Evolutionary conservation across 2,888 invertebrate species (phyloP), one percentile per base, ranked within the genome.

Genomic region (Venustoraphidia nigricollis): DNA sequence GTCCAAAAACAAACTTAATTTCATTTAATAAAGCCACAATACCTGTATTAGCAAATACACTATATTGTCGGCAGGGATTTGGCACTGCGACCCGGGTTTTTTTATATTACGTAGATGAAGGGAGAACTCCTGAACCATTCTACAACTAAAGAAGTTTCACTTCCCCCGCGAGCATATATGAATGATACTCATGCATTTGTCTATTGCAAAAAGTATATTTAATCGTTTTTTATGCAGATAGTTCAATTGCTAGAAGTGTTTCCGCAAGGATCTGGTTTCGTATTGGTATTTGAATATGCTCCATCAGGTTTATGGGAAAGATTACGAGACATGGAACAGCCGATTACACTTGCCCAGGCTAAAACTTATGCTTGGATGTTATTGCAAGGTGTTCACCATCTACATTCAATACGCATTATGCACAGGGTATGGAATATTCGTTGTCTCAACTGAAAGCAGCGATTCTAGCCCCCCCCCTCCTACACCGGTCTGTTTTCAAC

Each of bases 231-330:
- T 56, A 62, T 58, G 44, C 66, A 93, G 93, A 83, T 95, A 52
- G 83, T 94, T 47, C 78, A 83, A 59, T 72, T 96, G 27, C 71
- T 89, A 56, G 92, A 95, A 60, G 87, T 93, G 58, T 92, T 93
- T 61, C 87, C 92, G 0, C 83, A 89, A 58, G 87, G 93, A 1
- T 80, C 87, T 63, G 88, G 90, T 44, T 77, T 95, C 53, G 84
- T 94, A 1, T 70, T 97, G 55, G 93, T 92, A 0, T 81, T 96
- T 68, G 94, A 96, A 62, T 93, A 83, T 66, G 87, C 96, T 84
- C 83, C 88, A n/a, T 86, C 89, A 11, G 87, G 88, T 10, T 67
- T 92, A 11, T 83, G 85, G 70, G 84, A 88, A 56, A 77, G 87
- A 62, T 68, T 91, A 45, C 81, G 81, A 58, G 81, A 83, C 56